Conservation (phyloP, 2,888 invertebrate genomes). For the Dusona sp. region DNA sequence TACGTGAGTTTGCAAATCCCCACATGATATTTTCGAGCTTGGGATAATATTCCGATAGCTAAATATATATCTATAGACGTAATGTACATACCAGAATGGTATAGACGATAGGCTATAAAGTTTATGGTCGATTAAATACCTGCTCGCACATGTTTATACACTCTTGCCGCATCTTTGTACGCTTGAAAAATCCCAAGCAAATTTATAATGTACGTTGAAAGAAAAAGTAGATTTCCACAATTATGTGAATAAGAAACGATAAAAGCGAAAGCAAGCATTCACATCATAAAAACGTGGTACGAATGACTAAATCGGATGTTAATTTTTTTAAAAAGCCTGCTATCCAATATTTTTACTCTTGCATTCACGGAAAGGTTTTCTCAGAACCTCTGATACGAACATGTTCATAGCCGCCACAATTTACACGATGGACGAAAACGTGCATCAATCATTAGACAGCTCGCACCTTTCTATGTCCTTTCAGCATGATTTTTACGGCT, state of each 20-base stretch:
- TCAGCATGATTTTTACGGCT: not conserved
- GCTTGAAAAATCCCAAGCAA: not conserved
- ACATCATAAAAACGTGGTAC: not conserved
- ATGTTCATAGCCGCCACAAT: not conserved
- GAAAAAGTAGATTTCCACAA: not conserved
- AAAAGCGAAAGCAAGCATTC: not conserved
- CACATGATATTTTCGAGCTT: constrained; percentile 23
- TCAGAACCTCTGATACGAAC: not conserved
- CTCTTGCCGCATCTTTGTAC: constrained; percentile 1
- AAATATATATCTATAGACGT: not conserved
- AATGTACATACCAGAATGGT: constrained; percentile 4
- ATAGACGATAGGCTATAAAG: constrained; percentile 6
- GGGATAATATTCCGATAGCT: constrained; percentile 20
- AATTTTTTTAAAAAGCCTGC: no score
- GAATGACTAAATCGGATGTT: no score
- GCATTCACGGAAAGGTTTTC: not conserved
- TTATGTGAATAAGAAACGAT: not conserved
- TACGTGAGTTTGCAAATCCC: constrained; percentile 41
- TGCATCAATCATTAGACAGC: not conserved
- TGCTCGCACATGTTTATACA: constrained; percentile 11
- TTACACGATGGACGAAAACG: not conserved
- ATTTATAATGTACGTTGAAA: not conserved
- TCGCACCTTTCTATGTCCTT: not conserved
- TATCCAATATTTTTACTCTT: not conserved
- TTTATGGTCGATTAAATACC: constrained; percentile 13